Base-by-base conservation (phyloP, 2,888 invertebrate species). In the Ptilodon capucinus region DNA sequence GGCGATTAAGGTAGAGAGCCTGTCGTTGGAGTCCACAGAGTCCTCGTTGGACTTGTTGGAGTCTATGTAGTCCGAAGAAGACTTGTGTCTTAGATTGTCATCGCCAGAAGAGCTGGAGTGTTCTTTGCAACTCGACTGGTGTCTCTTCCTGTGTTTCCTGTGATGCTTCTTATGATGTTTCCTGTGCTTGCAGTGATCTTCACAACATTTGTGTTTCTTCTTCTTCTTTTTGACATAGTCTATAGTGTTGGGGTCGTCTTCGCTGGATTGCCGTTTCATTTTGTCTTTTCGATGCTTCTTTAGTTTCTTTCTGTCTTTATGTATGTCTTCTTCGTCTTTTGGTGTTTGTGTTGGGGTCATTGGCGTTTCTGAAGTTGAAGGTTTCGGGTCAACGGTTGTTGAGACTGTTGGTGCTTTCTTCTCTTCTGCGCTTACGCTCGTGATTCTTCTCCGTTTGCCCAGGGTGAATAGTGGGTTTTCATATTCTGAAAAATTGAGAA, bases 401-500 rank as follows among this genome's bases (percentile, higher is more conserved):
- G 51, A 8, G 28, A 60, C 57, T 46, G 63, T 40, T 2, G 67
- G 60, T 5, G 40, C 30, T 69, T 84, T 91, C 73, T 92, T 93
- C n/a, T 93, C 94, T 59, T 93, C 93, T 34, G 92, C 92, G 36
- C 84, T 86, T 0, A 92, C 90, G 13, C 95, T 95, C 4, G 94
- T 93, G 51, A 95, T 93, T 57, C 96, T 92, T 74, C 95, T 93
- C 61, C 96, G 91, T 79, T 96, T 96, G 23, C 95, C 94, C 51
- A 96, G 82, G 6, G 95, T 94, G 62, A 95, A 90, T 14, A 97
- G 79, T 4, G 97, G 96, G 80, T 97, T 96, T 82, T 97, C 96
- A 72, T 96, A 96, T 82, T 96, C 97, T 96, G 91, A 5, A 92
- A 92, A 36, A 19, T n/a, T n/a, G 38, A 32, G 40, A n/a, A 11